phyloP scores from a whole-genome alignment of 2,888 invertebrate genomes.

The Hypercompe scribonia region DNA sequence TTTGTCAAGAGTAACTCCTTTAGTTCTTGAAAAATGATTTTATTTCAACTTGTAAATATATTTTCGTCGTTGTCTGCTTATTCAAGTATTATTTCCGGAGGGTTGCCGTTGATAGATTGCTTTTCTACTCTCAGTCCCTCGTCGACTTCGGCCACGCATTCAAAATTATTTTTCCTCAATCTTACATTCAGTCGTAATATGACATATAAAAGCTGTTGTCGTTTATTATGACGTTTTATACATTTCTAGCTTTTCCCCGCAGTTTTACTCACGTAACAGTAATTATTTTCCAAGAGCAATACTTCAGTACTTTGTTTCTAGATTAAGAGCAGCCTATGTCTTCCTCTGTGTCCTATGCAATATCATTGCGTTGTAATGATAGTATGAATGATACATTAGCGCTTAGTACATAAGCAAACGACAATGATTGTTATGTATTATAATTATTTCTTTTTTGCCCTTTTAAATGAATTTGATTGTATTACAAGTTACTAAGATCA shows the following conservation, averaged over 20 bases:
- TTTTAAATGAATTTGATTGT: background rate
- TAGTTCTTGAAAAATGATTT: constrained; percentile 56
- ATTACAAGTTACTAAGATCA: background rate
- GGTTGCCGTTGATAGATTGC: constrained; percentile 74
- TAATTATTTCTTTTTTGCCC: constrained; percentile 30
- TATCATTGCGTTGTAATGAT: background rate
- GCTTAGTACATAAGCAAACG: background rate
- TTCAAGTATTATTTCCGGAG: constrained; percentile 70
- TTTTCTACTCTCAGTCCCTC: constrained; percentile 61
- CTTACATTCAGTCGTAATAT: constrained; percentile 58
- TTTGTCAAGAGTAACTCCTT: constrained; percentile 56
- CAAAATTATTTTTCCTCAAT: constrained; percentile 68
- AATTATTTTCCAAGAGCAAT: background rate
- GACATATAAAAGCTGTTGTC: constrained; percentile 59
- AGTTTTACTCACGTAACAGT: background rate
- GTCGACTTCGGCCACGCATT: constrained; percentile 55
- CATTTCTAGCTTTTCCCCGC: constrained; percentile 35
- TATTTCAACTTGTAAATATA: constrained; percentile 60
- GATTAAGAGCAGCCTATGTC: too few relatives aligned
- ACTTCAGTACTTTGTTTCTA: background rate
- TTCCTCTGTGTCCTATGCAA: background rate
- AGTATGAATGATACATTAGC: background rate
- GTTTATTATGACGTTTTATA: constrained; percentile 43
- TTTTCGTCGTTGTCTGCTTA: constrained; percentile 63
- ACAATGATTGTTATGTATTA: background rate